Base-by-base conservation (phyloP, 2,888 invertebrate genomes). In the Spodoptera exigua region DNA sequence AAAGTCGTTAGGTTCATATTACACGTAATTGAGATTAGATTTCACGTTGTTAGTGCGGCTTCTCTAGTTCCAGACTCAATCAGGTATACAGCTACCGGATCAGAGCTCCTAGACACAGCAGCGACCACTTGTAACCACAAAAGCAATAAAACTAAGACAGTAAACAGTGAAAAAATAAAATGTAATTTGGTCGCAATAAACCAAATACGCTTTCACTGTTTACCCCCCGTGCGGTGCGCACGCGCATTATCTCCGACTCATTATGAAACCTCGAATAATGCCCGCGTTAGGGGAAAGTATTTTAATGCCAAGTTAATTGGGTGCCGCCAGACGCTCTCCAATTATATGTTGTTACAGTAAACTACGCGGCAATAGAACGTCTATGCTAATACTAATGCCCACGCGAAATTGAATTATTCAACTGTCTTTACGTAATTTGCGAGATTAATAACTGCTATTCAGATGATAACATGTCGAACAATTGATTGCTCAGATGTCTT, bases 211-310 rank as follows among this genome's bases (percentile, higher is more conserved):
- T 84, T 84, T 84, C 84, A 83, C 84, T 81, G 78, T 79, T 41
- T 18, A 41, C 77, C 61, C 61, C 72, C 70, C 49, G 27, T 9
- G 7, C 27, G 27, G 27, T 9, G 18, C 18, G 27, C 27, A 58
- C 63, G 63, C 74, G 69, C 81, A 83, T 85, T 81, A 83, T 86
- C 82, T 85, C 75, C 58, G 74, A 59, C 78, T 82, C 81, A 83
- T 70, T 85, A 85, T 79, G 76, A 82, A 81, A 83, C 79, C 71
- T 80, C 76, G 71, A 83, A 86, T 80, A 85, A 81, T 79, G 84
- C 83, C 79, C 77, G 76, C 76, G 80, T 83, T 82, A 79, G 81
- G 84, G 83, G 87, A 89, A 89, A 89, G 88, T 86, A 82, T 81
- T 80, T 77, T 81, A 84, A 86, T 84, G 76, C 74, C 60, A 79